Percentiles rank a stretch among this genome's conserved stretches.
phyloP scores from a whole-genome alignment of 2,888 invertebrate genomes.

The Xestia ashworthii region DNA sequence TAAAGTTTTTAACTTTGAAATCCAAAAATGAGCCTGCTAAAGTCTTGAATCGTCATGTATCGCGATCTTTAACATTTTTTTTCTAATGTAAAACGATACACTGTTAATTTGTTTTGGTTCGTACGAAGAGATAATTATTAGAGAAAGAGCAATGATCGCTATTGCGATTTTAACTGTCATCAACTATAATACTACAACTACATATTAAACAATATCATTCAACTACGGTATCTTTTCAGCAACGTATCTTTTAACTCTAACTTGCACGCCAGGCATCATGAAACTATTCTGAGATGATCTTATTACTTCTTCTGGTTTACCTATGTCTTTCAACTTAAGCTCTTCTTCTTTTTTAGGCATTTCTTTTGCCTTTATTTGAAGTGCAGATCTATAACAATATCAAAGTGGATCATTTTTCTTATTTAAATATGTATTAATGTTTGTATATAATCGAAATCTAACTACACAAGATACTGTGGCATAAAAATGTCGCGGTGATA shows the following conservation, averaged over 20 bases:
- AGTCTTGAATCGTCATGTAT: too few species aligned
- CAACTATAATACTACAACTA: neutral
- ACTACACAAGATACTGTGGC: neutral
- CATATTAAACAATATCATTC: neutral
- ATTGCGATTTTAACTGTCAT: too few species aligned
- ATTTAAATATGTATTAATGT: neutral
- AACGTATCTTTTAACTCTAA: conserved; percentile 80
- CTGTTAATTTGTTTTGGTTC: too few species aligned
- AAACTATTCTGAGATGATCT: conserved; percentile 72
- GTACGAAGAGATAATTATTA: too few species aligned
- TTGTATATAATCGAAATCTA: neutral
- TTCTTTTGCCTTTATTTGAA: conserved; percentile 71
- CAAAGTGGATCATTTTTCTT: conserved; percentile 4
- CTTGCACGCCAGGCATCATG: conserved; percentile 77
- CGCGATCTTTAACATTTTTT: too few species aligned
- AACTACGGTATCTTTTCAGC: conserved; percentile 65
- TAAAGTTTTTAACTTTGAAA: too few species aligned
- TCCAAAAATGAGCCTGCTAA: too few species aligned
- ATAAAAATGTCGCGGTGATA: neutral
- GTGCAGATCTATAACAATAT: conserved; percentile 77
- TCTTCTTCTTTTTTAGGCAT: conserved; percentile 67
- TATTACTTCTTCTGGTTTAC: conserved; percentile 78
- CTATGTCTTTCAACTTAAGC: conserved; percentile 72
- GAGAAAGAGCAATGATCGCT: too few species aligned
- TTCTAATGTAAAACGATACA: too few species aligned